Base-by-base conservation (phyloP, 2,797 vertebrate species). In the Pangasius macronema region DNA sequence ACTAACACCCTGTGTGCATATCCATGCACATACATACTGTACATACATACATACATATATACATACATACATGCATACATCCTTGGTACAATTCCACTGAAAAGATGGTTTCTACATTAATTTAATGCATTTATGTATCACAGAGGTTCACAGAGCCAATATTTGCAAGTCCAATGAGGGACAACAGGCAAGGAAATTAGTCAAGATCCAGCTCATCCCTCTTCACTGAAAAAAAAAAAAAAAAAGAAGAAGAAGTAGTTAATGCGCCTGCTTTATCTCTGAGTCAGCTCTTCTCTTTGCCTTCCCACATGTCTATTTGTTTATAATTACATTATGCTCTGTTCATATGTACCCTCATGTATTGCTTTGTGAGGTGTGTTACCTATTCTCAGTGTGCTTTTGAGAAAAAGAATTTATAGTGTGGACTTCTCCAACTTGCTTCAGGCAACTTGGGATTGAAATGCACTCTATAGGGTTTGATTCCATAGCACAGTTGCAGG, bases 151-250 rank as follows among this genome's bases (percentile, higher is more conserved):
- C 16, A n/a, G 14, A 53, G 5, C 27, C 49, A 33, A 1, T 30
- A 77, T 77, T 55, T 77, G 75, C 75, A 77, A 77, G 27, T 77
- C 49, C 49, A 55, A 55, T 77, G n/a, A 77, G n/a, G 51, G 16
- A 33, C 33, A 77, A 51, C n/a, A 33, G 75, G 27, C 18, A 55
- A 77, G n/a, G 18, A 77, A 3, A 77, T 77, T 77, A 77, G 14
- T 77, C 27, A 36, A 76, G 46, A 51, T 46, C 13, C 14, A 8
- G 7, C 73, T 76, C 46, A 77, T 77, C 75, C n/a, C 0, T 77
- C 49, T 49, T 77, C n/a, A 77, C 75, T 77, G n/a, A 33, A 55
- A 1, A 30, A n/a, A 77, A 18, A 75, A 24, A 20, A 3, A 0
- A 3, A 67, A 68, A 10, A 68, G 18, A 36, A 68, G 14, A 36